A percentile compares a stretch with the other conserved stretches of the same genome.
These are phyloP conservation scores for Hemichromis elongatus DNA, from an alignment of 2,113 vertebrate species.

Conservation along the genomic window DNA sequence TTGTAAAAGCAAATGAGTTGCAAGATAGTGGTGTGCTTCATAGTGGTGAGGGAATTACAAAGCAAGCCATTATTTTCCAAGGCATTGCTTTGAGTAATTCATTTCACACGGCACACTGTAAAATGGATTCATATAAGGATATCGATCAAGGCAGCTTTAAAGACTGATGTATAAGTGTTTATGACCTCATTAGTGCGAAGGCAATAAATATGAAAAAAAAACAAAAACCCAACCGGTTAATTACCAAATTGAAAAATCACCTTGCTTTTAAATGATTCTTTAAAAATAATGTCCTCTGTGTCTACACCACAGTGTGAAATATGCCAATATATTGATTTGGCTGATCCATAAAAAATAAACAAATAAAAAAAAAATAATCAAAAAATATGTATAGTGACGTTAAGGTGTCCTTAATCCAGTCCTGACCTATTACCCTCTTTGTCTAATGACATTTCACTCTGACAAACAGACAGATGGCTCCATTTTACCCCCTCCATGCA, in stretches of 20 bases:
- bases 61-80: background rate
- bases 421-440: conserved; percentile 37
- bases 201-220: background rate
- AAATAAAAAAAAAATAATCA: background rate
- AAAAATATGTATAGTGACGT: background rate
- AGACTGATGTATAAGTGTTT: background rate
- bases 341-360: background rate
- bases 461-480: conserved; percentile 71
- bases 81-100: background rate
- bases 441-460: conserved; percentile 69
- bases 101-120: background rate
- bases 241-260: background rate
- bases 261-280: background rate
- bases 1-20: background rate
- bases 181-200: background rate
- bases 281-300: background rate
- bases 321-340: background rate
- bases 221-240: background rate
- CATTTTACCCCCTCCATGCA: conserved; percentile 55
- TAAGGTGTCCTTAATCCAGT: conserved; percentile 9
- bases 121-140: background rate
- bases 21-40: background rate
- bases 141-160: background rate
- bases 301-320: background rate
- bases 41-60: background rate